Conservation (phyloP, 2,113 vertebrate genomes). For the Myiopsitta monachus region DNA sequence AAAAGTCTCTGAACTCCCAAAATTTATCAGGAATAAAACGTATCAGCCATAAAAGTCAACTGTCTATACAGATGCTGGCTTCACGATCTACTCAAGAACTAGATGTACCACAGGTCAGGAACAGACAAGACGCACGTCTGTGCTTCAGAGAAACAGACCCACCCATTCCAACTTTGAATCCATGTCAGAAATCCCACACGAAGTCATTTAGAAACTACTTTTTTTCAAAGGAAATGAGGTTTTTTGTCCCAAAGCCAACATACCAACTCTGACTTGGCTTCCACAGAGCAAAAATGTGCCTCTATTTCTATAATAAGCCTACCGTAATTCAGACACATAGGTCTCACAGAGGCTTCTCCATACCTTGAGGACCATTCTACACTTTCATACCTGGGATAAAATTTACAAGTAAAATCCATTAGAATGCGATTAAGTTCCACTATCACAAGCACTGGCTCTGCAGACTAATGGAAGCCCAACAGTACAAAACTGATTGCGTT, state of each 20-base stretch:
- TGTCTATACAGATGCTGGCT: not conserved
- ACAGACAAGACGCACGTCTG: fast-evolving
- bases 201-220: not conserved
- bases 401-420: not conserved
- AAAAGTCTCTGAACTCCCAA: not conserved
- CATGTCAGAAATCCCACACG: not conserved
- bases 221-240: not conserved
- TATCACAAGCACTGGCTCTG: not conserved
- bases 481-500: not conserved
- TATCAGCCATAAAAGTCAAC: not conserved
- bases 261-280: not conserved
- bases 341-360: not conserved
- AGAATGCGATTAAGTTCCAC: not conserved
- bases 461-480: not conserved
- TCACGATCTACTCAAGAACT: not conserved
- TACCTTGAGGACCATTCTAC: not conserved
- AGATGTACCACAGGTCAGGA: not conserved
- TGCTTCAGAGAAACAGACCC: not conserved
- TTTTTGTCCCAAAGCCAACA: not conserved
- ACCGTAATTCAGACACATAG: not conserved
- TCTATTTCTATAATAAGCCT: not conserved
- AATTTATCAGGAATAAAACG: not conserved
- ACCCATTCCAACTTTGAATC: not conserved
- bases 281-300: not conserved
- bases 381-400: not conserved